Percentiles rank a stretch among this genome's conserved stretches.
phyloP scores from a whole-genome alignment of 2,888 invertebrate species.

The Lysandra bellargus region DNA sequence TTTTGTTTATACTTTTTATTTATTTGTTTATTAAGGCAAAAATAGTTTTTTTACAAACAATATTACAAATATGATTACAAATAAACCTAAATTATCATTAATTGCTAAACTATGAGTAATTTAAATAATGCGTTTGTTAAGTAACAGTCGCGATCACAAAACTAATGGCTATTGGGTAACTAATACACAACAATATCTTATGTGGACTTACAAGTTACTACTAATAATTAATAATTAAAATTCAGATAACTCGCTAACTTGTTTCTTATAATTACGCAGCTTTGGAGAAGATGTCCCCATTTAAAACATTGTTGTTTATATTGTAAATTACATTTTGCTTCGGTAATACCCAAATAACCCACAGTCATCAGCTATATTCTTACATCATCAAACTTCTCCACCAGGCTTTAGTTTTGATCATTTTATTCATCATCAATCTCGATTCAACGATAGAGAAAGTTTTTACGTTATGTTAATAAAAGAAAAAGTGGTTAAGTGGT shows the following conservation, averaged over 20 bases:
- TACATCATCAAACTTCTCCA: background rate
- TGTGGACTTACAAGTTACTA: too few species aligned
- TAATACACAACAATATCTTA: too few species aligned
- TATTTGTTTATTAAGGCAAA: background rate
- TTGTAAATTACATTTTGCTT: background rate
- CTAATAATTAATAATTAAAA: too few species aligned
- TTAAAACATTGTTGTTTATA: background rate
- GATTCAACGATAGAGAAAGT: slow-evolving; percentile 25
- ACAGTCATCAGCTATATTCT: background rate
- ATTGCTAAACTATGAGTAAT: too few species aligned
- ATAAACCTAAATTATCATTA: too few species aligned
- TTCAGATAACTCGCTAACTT: too few species aligned
- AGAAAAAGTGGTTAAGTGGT: slow-evolving; percentile 22
- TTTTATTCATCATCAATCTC: background rate
- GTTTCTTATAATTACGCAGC: too few species aligned
- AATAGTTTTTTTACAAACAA: too few species aligned
- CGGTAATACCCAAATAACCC: background rate
- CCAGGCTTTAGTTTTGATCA: background rate
- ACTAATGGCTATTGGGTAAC: too few species aligned
- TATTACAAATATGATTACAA: too few species aligned
- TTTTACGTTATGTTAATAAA: slow-evolving; percentile 27
- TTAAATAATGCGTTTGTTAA: too few species aligned
- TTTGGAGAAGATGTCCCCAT: background rate
- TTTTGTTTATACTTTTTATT: background rate
- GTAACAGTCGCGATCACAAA: too few species aligned